Evolutionary conservation across 2,113 vertebrate species (phyloP).

Genomic region (Girardinichthys multiradiatus): DNA sequence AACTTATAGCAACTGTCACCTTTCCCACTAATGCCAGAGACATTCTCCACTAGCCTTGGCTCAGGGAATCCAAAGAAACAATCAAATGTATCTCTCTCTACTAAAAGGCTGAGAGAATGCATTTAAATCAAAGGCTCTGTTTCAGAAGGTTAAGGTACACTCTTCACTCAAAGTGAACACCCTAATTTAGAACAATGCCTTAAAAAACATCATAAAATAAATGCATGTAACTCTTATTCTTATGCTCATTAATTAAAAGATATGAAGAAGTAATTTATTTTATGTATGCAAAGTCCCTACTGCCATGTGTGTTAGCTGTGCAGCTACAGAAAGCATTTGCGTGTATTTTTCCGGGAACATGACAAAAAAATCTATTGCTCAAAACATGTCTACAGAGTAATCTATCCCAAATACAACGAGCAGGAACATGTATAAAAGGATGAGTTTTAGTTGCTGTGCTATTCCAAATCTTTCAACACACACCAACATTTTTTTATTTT

Average conservation of each 20-base stretch:
- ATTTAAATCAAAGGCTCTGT: neutral
- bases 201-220: conserved; percentile 4
- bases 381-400: no score
- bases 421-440: no score
- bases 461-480: neutral
- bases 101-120: neutral
- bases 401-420: no score
- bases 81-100: conserved; percentile 14
- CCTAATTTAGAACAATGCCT: neutral
- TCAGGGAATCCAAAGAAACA: conserved; percentile 3
- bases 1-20: conserved; percentile 42
- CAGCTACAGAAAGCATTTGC: conserved; percentile 19
- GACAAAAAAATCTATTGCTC: no score
- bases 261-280: conserved; percentile 1
- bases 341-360: neutral
- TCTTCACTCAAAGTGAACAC: neutral
- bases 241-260: neutral
- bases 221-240: neutral
- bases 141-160: neutral
- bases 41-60: neutral
- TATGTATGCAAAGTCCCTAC: conserved; percentile 2
- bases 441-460: neutral
- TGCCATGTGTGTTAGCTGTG: neutral
- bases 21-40: conserved; percentile 31
- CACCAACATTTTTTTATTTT: neutral